A percentile compares a stretch with the other conserved stretches of the same genome.
phyloP scores from a whole-genome alignment of 2,888 invertebrate genomes.

The Synergus japonicus region DNA sequence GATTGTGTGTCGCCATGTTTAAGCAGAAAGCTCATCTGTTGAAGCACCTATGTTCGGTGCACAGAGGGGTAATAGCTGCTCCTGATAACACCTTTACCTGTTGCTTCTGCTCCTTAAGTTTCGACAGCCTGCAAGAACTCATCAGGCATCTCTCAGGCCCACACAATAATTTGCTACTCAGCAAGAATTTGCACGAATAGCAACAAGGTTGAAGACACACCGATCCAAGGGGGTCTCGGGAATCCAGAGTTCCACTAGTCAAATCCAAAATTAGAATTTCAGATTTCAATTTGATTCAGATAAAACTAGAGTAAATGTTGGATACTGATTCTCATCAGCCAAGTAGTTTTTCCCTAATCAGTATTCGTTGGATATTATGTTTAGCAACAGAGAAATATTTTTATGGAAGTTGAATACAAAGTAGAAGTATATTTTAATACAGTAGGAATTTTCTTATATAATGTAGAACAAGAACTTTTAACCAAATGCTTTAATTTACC shows the following conservation, averaged over 20 bases:
- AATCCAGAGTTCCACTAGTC: constrained; percentile 4
- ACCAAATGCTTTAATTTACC: too few species aligned
- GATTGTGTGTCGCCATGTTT: constrained; percentile 94
- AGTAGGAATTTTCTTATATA: too few species aligned
- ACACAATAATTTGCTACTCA: constrained; percentile 91
- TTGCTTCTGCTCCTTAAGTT: constrained; percentile 92
- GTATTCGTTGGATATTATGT: too few species aligned
- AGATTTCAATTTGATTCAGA: background rate
- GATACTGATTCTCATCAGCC: too few species aligned
- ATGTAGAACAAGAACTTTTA: too few species aligned
- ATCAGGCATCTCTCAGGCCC: constrained; percentile 92
- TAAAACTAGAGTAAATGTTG: background rate
- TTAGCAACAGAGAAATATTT: too few species aligned
- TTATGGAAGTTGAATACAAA: too few species aligned
- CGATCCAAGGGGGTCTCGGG: constrained; percentile 58
- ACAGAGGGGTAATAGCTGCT: constrained; percentile 91
- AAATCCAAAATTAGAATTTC: background rate
- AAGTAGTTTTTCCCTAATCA: too few species aligned
- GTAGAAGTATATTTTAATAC: too few species aligned
- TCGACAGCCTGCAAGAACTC: constrained; percentile 91
- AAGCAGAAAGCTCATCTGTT: constrained; percentile 93
- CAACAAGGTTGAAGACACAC: constrained; percentile 68
- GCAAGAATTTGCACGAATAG: constrained; percentile 89
- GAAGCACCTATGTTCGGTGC: constrained; percentile 93
- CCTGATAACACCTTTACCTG: constrained; percentile 90